phyloP scores from a whole-genome alignment of 2,888 invertebrate genomes.

The Germaria angustata region DNA sequence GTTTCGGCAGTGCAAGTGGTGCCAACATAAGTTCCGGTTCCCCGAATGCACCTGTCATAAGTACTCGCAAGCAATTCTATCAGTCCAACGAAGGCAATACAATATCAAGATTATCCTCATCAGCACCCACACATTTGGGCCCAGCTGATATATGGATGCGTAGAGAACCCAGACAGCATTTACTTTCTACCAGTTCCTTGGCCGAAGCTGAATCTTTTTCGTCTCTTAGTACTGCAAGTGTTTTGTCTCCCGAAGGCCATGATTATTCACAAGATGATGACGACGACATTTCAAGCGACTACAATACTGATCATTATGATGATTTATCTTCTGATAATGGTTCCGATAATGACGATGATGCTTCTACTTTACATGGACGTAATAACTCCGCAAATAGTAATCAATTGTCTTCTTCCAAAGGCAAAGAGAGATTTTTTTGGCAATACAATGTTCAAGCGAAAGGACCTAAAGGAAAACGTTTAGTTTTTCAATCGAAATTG shows the following conservation, averaged over 20 bases:
- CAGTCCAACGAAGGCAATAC: slow-evolving; percentile 73
- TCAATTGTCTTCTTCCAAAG: slow-evolving; percentile 79
- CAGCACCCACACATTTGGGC: slow-evolving; percentile 90
- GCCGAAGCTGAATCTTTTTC: slow-evolving; percentile 93
- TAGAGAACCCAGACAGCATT: slow-evolving; percentile 91
- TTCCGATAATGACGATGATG: slow-evolving; percentile 78
- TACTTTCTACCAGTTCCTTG: slow-evolving; percentile 90
- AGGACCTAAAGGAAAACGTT: slow-evolving; percentile 96
- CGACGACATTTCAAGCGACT: slow-evolving; percentile 89
- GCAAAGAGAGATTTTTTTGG: slow-evolving; percentile 96
- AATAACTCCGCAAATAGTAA: slow-evolving; percentile 70
- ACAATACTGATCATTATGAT: slow-evolving; percentile 92
- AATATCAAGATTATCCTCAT: slow-evolving; percentile 88
- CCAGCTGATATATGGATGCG: slow-evolving; percentile 92
- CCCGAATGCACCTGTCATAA: slow-evolving; percentile 56
- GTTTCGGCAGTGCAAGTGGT: slow-evolving; percentile 75
- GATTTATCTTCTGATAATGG: slow-evolving; percentile 91
- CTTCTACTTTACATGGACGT: slow-evolving; percentile 69
- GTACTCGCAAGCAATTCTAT: slow-evolving; percentile 74
- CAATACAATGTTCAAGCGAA: slow-evolving; percentile 99
- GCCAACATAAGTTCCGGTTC: slow-evolving; percentile 68
- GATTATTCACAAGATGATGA: slow-evolving; percentile 90
- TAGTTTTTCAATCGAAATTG: slow-evolving; percentile 90
- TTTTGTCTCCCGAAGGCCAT: slow-evolving; percentile 90
- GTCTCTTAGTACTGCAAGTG: slow-evolving; percentile 89